Evolutionary conservation across 2,797 vertebrate species (phyloP), one percentile per base, ranked within the genome.

Genomic region (Staurois parvus): DNA sequence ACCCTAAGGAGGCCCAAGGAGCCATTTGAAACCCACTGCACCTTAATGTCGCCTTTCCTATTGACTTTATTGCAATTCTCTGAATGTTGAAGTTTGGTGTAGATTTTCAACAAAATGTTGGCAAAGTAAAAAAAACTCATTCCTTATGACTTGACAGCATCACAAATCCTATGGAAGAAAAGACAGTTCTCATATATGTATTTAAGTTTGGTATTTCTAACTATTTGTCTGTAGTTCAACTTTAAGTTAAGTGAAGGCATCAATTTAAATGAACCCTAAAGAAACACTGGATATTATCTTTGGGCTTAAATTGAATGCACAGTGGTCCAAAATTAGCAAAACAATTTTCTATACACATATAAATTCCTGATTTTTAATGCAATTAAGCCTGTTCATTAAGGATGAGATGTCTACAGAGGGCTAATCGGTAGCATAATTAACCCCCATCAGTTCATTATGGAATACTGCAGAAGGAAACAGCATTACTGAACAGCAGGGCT

Each of bases 351-450:
- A 24, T 24, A 59, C 11, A 59, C 52, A 59, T 59, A 59, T 24
- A 59, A 8, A 21, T 8, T 59, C 52, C 34, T 83, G 17, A 75
- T 67, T 83, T 72, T 66, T 74, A 83, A 83, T 74, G 42, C 81
- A 75, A 83, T 83, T 83, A 83, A 68, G 30, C 26, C 11, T 8
- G 12, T 66, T 82, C 59, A 83, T 66, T 74, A 72, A 59, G 73
- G 75, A 48, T 12, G n/a, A 48, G 42, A 3, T 76, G 75, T 76
- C 42, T 76, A 26, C 64, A 66, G 64, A 26, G 59, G 24, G 74
- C 72, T 76, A 83, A 76, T 68, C 81, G 66, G 72, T 83, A 75
- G 32, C 17, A 69, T 42, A 76, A 83, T 76, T 76, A 83, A 52
- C 62, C 73, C 48, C 81, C 72, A 48, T 81, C 69, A 73, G 69